Percentiles rank a stretch among this genome's conserved stretches.
phyloP scores from a whole-genome alignment of 2,888 invertebrate species.

The Iselma pallidipennis region DNA sequence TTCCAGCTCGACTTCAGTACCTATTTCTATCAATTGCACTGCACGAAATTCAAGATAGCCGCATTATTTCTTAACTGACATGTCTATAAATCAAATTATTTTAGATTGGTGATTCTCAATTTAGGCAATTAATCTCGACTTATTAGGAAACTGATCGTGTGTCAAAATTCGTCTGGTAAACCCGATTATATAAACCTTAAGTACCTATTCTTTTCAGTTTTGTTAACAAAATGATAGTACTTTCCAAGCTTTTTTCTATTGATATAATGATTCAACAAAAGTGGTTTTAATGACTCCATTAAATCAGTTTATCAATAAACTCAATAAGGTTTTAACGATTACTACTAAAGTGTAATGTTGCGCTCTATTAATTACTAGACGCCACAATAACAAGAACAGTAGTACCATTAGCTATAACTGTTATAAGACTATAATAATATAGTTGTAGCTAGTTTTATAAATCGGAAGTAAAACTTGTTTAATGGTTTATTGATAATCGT shows the following conservation, averaged over 20 bases:
- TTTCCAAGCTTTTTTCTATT: neutral
- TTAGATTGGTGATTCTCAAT: too few species aligned
- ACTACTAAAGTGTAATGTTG: slow-evolving; percentile 1
- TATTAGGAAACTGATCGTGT: too few species aligned
- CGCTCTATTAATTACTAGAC: slow-evolving; percentile 17
- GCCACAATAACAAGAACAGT: neutral
- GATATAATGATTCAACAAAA: neutral
- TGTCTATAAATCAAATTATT: too few species aligned
- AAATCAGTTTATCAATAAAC: neutral
- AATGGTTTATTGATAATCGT: neutral
- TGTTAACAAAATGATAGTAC: neutral
- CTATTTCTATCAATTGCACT: too few species aligned
- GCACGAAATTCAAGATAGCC: too few species aligned
- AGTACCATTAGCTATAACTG: too few species aligned
- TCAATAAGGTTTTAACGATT: neutral
- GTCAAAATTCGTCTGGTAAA: too few species aligned
- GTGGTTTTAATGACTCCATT: neutral
- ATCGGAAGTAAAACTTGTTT: slow-evolving; percentile 18
- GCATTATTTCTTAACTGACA: too few species aligned
- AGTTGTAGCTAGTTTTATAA: too few species aligned
- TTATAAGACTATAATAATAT: too few species aligned
- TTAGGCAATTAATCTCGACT: too few species aligned
- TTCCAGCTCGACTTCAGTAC: too few species aligned
- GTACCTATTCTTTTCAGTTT: neutral
- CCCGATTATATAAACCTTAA: neutral